Conservation (phyloP, 2,888 invertebrate genomes). For the Pharmacophagus antenor region DNA sequence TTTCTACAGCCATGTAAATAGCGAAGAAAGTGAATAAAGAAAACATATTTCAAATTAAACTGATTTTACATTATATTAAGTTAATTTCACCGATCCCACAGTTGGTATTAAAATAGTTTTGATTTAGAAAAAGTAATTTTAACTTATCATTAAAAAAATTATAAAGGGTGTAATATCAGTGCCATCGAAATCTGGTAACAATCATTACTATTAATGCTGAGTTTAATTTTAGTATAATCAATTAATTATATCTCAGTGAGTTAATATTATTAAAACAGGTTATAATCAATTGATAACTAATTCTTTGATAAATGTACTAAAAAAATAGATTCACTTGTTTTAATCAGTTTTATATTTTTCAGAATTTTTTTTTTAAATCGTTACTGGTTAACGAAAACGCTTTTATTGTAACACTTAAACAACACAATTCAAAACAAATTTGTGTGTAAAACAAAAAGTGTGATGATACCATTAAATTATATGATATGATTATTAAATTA, state of each 20-base stretch:
- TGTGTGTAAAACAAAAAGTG: neutral
- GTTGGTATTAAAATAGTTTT: neutral
- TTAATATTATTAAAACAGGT: neutral
- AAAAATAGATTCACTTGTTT: too few relatives aligned
- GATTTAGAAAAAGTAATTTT: too few relatives aligned
- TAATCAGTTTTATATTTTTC: too few relatives aligned
- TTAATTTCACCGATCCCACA: slow-evolving; percentile 1
- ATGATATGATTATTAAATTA: slow-evolving; percentile 12
- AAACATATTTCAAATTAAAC: slow-evolving; percentile 54
- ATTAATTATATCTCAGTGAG: neutral
- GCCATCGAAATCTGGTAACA: neutral
- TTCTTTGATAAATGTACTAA: too few relatives aligned
- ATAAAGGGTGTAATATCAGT: too few relatives aligned
- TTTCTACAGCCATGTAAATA: slow-evolving; percentile 78
- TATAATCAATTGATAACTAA: neutral
- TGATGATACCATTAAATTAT: neutral
- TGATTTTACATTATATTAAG: slow-evolving; percentile 39
- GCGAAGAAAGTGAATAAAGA: slow-evolving; percentile 56
- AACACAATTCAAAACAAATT: too few relatives aligned
- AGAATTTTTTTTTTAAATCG: too few relatives aligned
- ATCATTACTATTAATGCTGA: neutral
- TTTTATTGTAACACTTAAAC: too few relatives aligned
- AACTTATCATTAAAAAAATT: too few relatives aligned
- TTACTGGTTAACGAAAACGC: too few relatives aligned
- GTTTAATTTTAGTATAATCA: neutral